phyloP scores from a whole-genome alignment of 2,888 invertebrate species.

The Antitype chi region DNA sequence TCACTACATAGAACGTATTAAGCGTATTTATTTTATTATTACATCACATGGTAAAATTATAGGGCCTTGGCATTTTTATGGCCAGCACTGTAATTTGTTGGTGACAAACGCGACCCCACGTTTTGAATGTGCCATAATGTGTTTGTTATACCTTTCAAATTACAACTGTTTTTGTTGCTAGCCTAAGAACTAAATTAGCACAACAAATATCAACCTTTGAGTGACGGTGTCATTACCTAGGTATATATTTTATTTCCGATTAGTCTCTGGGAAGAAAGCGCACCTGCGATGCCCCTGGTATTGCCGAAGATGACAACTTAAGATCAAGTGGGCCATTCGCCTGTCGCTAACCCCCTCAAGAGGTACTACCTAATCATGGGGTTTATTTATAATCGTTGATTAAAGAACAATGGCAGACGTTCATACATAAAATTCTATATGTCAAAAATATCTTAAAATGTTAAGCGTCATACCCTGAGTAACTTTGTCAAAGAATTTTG shows the following conservation, averaged over 20 bases:
- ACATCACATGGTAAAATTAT: conserved; percentile 68
- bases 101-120: conserved; percentile 67
- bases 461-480: too few relatives aligned
- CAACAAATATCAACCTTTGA: background rate
- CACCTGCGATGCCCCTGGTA: background rate
- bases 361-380: too few relatives aligned
- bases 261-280: background rate
- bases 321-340: background rate
- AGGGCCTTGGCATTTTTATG: conserved; percentile 77
- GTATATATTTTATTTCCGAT: background rate
- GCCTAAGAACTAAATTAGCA: conserved; percentile 3
- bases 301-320: background rate
- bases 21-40: conserved; percentile 78
- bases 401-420: too few relatives aligned
- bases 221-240: background rate
- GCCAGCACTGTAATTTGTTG: conserved; percentile 72
- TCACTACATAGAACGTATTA: conserved; percentile 79
- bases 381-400: too few relatives aligned
- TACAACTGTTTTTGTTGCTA: conserved; percentile 26
- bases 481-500: too few relatives aligned
- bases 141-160: conserved; percentile 48
- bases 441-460: too few relatives aligned
- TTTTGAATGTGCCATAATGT: conserved; percentile 64
- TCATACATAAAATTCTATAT: too few relatives aligned
- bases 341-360: too few relatives aligned